Conservation (phyloP, 2,797 vertebrate species). For the Melopsittacus undulatus region DNA sequence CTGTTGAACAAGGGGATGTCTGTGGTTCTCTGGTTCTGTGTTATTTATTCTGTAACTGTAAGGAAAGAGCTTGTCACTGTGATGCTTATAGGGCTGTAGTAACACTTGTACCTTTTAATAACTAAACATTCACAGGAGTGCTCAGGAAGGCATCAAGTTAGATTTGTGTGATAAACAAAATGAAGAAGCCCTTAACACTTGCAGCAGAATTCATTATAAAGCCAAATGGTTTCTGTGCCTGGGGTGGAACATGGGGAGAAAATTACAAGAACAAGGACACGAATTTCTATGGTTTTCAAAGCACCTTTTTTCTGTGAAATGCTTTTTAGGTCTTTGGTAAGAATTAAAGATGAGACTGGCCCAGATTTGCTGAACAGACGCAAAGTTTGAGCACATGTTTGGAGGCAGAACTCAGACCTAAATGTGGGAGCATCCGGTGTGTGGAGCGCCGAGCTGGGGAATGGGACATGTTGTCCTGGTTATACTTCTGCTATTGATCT, state of each 20-base stretch:
- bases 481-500: no score
- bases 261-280: background rate
- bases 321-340: background rate
- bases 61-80: background rate
- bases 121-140: background rate
- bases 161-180: constrained; percentile 1
- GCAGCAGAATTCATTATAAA: constrained; percentile 24
- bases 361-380: background rate
- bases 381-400: background rate
- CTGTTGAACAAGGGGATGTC: background rate
- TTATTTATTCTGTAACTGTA: background rate
- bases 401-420: background rate
- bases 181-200: background rate
- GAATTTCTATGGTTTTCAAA: background rate
- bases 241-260: background rate
- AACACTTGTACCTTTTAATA: constrained; percentile 54
- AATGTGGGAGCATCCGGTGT: background rate
- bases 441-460: no score
- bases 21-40: background rate
- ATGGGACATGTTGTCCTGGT: background rate
- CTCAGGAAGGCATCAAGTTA: background rate
- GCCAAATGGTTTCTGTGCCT: constrained; percentile 37
- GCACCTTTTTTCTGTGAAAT: background rate
- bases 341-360: background rate
- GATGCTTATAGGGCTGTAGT: background rate